These are phyloP conservation scores for Pentalonia nigronervosa DNA, from an alignment of 1,140 invertebrate genomes.

Conservation along the genomic window DNA sequence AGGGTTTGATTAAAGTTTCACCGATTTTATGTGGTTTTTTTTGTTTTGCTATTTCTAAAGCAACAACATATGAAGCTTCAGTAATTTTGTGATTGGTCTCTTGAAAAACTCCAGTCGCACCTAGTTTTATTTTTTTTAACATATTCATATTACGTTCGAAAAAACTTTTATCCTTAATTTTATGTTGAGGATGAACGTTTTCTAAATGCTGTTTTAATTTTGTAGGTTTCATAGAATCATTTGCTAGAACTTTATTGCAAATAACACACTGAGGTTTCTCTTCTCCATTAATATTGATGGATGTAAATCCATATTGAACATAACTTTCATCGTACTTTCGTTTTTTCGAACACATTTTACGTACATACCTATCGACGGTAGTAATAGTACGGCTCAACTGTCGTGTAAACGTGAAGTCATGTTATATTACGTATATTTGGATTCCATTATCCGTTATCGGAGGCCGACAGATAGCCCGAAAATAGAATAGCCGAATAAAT, in stretches of 20 bases:
- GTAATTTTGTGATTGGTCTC: not conserved
- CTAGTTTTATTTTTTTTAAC: not conserved
- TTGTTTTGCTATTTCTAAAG: not conserved
- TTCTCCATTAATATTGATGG: slow-evolving; percentile 8
- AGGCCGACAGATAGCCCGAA: not conserved
- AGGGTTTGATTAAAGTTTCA: not conserved
- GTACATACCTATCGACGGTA: not conserved
- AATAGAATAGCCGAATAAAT: too few species aligned
- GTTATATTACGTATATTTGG: not conserved
- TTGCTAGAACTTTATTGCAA: too few species aligned
- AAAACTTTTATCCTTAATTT: not conserved
- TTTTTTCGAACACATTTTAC: not conserved
- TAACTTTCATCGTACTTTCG: not conserved
- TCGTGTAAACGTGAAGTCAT: not conserved
- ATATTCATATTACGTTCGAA: not conserved
- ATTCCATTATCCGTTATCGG: not conserved
- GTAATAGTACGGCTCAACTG: not conserved
- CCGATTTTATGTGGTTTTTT: not conserved
- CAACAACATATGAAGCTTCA: not conserved
- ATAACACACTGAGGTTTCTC: too few species aligned
- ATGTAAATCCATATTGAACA: slow-evolving; percentile 18
- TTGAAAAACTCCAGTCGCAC: not conserved
- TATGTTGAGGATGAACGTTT: slow-evolving; percentile 15
- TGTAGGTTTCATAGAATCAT: too few species aligned
- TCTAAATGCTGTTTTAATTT: not conserved